Base-by-base conservation (phyloP, 2,888 invertebrate genomes). In the Aspidiotus destructor region DNA sequence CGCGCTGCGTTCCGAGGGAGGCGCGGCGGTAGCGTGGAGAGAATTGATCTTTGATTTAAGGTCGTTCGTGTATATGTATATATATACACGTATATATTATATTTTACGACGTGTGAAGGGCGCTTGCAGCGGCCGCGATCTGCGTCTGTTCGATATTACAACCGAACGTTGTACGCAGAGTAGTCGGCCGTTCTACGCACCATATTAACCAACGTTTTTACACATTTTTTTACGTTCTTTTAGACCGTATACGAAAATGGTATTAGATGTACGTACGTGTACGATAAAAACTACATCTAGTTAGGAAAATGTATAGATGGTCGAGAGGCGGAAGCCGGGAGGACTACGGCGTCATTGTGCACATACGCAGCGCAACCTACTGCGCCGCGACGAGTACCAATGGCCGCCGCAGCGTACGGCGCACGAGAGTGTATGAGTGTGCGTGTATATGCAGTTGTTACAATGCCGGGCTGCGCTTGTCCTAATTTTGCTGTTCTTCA, bases 381-480 rank as follows among this genome's bases (percentile, higher is more conserved):
- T 48, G 48, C 48, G 48, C 48, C 48, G 48, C n/a, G 48, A 48
- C n/a, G 48, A 48, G 10, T 13, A 11, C 10, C 48, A n/a, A 48
- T 48, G 10, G 48, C 15, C 15, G 57, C 57, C n/a, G 57, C 13
- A 52, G 52, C 41, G 15, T 11, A n/a, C 48, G 48, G 48, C 48
- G 48, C 48, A n/a, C n/a, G 61, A 48, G 61, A 44, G 42, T 61
- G 41, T 42, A 16, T 60, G 41, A 41, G 28, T 41, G 58, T 62
- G 53, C 62, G 62, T 62, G 48, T 62, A 17, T 44, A 62, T 62
- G 62, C 62, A 62, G 52, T 62, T 48, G 28, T n/a, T 62, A 62
- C 62, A 53, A 52, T 62, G 62, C 62, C 62, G 62, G 62, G 62
- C 62, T 62, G 62, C 62, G 62, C 62, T 62, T 62, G 62, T 62